Base-by-base conservation (phyloP, 2,797 vertebrate genomes). In the Malurus leucopterus region DNA sequence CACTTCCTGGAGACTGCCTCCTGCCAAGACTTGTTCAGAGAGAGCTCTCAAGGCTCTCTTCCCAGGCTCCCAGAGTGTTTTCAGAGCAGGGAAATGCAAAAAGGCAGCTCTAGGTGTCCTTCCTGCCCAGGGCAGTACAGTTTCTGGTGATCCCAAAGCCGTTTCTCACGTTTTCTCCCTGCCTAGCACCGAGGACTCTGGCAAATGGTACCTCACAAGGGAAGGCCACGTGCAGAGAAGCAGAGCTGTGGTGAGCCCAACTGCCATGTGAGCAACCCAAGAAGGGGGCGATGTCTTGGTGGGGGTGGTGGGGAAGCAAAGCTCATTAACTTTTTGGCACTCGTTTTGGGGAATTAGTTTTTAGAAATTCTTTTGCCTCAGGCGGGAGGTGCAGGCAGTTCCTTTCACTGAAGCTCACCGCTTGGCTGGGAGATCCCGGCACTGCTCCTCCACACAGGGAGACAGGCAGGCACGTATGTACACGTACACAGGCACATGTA, bases 321-420 rank as follows among this genome's bases (percentile, higher is more conserved):
- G 83, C 76, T 89, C 88, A 90, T 94, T 91, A 92, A 58, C 23
- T 83, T 93, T 90, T 82, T 92, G 90, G 80, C 87, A 79, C 17
- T 61, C 8, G 0, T 78, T 84, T 53, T 24, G 81, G 32, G 38
- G 63, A 88, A 88, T 82, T 89, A 86, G 41, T 43, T 91, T 88
- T 86, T 59, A 92, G 85, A 89, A 93, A 86, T 73, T 77, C 36
- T 78, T 79, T 84, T 0, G 44, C 77, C 77, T 84, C 8, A 0
- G 86, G 92, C 7, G 0, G 71, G 40, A 88, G 32, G 44, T 46
- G 72, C 49, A 79, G 81, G 44, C 2, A 2, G n/a, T 65, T 79
- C 79, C 29, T 74, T 77, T 55, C 49, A 41, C 38, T 44, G 38
- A 74, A 44, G 49, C 38, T 68, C 16, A 36, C 20, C 0, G 0